Conservation (phyloP, 1,140 invertebrate genomes). For the Oreohelix idahoensis region DNA sequence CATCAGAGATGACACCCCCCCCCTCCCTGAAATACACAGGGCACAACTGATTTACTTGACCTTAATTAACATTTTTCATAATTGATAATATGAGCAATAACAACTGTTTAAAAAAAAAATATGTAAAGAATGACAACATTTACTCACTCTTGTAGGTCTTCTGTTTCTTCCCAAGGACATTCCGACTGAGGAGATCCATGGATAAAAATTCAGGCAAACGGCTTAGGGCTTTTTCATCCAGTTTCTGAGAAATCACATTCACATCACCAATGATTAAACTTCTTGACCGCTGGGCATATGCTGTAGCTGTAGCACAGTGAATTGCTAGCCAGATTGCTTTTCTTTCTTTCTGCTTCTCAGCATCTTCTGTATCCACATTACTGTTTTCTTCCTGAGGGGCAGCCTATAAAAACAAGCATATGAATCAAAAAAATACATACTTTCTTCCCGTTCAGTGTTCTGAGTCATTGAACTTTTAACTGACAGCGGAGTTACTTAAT, state of each 20-base stretch:
- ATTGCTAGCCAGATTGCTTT: conserved; percentile 67
- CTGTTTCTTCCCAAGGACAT: conserved; percentile 70
- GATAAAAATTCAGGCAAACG: conserved; percentile 68
- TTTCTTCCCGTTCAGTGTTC: too few species aligned
- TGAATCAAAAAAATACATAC: too few species aligned
- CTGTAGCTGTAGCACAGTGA: conserved; percentile 63
- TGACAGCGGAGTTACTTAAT: too few species aligned
- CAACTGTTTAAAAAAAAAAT: too few species aligned
- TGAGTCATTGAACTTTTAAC: too few species aligned
- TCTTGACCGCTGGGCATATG: conserved; percentile 57
- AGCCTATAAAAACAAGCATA: too few species aligned
- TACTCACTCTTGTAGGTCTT: conserved; percentile 69
- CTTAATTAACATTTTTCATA: too few species aligned
- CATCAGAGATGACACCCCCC: too few species aligned
- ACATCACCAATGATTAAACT: conserved; percentile 61
- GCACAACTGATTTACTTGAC: too few species aligned
- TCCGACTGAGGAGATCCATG: conserved; percentile 66
- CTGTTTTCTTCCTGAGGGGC: conserved; percentile 19
- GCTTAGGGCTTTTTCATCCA: conserved; percentile 48
- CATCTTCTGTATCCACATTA: conserved; percentile 25
- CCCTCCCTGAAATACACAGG: too few species aligned
- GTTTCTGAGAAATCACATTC: conserved; percentile 55
- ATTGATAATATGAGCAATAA: too few species aligned
- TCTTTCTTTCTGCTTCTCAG: conserved; percentile 61
- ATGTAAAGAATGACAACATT: neutral